Conservation (phyloP, 2,797 vertebrate species). For the Helarctos malayanus region DNA sequence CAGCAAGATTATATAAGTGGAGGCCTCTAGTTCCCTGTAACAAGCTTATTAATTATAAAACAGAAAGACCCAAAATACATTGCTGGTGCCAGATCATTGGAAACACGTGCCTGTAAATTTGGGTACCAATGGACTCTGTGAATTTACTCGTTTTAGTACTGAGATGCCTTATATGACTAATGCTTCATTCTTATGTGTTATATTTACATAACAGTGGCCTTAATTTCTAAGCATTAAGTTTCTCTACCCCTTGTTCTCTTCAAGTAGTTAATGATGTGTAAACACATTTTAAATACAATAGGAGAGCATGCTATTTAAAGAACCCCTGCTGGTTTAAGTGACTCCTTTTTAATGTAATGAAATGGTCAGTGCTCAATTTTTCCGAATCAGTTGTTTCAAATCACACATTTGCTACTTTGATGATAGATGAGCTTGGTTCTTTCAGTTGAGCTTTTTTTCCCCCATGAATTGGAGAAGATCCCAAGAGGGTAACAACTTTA, state of each 20-base stretch:
- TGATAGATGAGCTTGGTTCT: not conserved
- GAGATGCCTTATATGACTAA: not conserved
- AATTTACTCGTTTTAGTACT: conserved; percentile 5
- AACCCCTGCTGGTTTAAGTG: conserved; percentile 32
- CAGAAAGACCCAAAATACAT: not conserved
- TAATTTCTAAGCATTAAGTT: conserved; percentile 28
- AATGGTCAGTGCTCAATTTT: conserved; percentile 31
- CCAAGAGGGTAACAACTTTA: not conserved
- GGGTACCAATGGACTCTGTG: not conserved
- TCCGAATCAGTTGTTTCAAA: conserved; percentile 64
- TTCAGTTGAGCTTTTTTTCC: not conserved
- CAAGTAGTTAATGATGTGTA: conserved; percentile 54
- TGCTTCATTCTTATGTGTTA: not conserved
- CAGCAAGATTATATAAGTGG: not conserved
- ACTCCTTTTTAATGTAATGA: conserved; percentile 61
- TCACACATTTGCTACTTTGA: not conserved
- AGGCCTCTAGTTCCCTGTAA: not conserved
- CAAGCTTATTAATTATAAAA: not conserved
- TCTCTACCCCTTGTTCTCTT: conserved; percentile 4
- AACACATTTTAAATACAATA: conserved; percentile 69
- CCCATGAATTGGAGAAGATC: not conserved
- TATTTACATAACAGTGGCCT: not conserved
- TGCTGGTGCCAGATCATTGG: not conserved
- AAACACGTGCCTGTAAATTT: not conserved
- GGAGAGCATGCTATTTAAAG: conserved; percentile 56